phyloP scores from a whole-genome alignment of 1,140 invertebrate genomes.

The Adelges cooleyi region DNA sequence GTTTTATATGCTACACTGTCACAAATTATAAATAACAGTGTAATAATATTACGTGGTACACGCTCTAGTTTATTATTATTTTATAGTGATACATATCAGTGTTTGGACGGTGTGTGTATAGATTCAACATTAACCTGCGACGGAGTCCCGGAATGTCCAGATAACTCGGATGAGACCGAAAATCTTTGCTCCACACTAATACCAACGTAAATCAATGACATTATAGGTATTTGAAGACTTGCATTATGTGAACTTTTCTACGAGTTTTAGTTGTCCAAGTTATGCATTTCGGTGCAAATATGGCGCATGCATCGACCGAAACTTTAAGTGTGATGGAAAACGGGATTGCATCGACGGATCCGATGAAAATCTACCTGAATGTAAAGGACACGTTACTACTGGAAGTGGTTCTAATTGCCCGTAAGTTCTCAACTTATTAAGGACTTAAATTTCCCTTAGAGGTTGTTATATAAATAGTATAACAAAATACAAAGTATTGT shows the following conservation, averaged over 20 bases:
- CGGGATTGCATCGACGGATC: conserved; percentile 52
- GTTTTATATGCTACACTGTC: no score
- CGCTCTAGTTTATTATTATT: no score
- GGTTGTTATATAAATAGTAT: no score
- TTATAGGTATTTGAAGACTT: neutral
- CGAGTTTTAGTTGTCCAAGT: conserved; percentile 38
- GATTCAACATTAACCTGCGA: conserved; percentile 32
- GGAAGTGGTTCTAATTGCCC: neutral
- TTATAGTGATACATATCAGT: neutral
- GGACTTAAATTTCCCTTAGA: no score
- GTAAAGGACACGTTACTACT: neutral
- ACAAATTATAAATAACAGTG: no score
- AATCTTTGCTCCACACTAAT: neutral
- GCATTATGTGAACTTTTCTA: neutral
- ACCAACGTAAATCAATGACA: neutral
- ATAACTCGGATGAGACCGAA: conserved; percentile 32
- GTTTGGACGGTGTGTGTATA: conserved; percentile 36
- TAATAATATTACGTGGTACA: no score
- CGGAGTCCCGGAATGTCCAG: conserved; percentile 31
- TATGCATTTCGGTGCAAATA: conserved; percentile 47
- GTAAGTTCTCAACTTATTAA: no score
- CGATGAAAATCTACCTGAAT: conserved; percentile 43
- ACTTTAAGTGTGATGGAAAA: conserved; percentile 45
- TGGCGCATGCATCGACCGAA: conserved; percentile 47
- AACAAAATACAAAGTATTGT: no score